These are phyloP conservation scores for Platycheirus rosarum DNA, from an alignment of 2,888 invertebrate genomes.

Conservation along the genomic window DNA sequence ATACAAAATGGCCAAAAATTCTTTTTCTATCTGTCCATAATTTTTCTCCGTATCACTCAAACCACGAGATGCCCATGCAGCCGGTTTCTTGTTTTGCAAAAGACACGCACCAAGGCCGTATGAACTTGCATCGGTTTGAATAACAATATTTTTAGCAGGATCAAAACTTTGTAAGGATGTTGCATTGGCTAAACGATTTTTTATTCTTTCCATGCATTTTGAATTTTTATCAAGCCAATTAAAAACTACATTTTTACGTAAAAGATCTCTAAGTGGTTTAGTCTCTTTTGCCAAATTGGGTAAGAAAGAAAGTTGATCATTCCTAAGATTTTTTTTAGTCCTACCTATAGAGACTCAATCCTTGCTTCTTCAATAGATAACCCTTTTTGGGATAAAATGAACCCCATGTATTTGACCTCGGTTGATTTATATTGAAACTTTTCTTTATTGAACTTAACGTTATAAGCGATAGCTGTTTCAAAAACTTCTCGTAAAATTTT, in stretches of 20 bases:
- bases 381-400: conserved; percentile 17
- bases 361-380: conserved; percentile 22
- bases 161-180: conserved; percentile 18
- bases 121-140: conserved; percentile 18
- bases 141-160: background rate
- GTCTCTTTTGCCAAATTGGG: conserved; percentile 55
- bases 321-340: conserved; percentile 25
- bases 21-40: conserved; percentile 14
- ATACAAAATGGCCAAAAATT: too few relatives aligned
- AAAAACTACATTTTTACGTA: conserved; percentile 22
- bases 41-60: conserved; percentile 32
- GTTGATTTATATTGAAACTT: too few relatives aligned
- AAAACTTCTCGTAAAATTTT: conserved; percentile 66
- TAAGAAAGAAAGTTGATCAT: conserved; percentile 71
- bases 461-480: conserved; percentile 19
- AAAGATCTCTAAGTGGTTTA: conserved; percentile 35
- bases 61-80: conserved; percentile 22
- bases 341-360: conserved; percentile 31
- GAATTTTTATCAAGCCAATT: conserved; percentile 26
- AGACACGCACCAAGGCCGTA: conserved; percentile 27
- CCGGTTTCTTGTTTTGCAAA: too few relatives aligned
- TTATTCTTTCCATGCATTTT: background rate
- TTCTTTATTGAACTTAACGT: too few relatives aligned
- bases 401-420: conserved; percentile 38
- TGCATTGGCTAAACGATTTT: conserved; percentile 8